These are phyloP conservation scores for Erebia aethiops DNA, from an alignment of 2,888 invertebrate species.

Conservation along the genomic window DNA sequence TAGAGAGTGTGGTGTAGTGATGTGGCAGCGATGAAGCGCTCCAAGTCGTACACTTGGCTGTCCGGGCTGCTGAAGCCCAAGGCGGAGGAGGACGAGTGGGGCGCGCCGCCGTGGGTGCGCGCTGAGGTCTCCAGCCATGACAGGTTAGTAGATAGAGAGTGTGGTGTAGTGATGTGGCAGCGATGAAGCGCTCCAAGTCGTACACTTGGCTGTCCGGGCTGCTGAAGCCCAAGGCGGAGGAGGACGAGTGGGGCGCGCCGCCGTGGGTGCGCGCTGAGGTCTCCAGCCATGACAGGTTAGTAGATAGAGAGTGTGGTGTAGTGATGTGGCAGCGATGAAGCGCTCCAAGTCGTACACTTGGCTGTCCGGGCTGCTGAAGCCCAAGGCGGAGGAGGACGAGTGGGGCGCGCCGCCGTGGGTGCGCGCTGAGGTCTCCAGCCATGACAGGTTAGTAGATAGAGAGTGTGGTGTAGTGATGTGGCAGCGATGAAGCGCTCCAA, in stretches of 20 bases:
- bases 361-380: constrained; percentile 74
- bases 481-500: constrained; percentile 72
- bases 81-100: constrained; percentile 66
- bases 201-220: constrained; percentile 78
- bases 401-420: constrained; percentile 75
- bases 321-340: constrained; percentile 57
- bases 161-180: constrained; percentile 33
- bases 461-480: constrained; percentile 26
- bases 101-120: constrained; percentile 68
- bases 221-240: constrained; percentile 58
- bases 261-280: constrained; percentile 71
- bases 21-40: constrained; percentile 65
- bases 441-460: constrained; percentile 75
- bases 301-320: constrained; percentile 30
- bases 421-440: constrained; percentile 61
- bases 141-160: constrained; percentile 67
- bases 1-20: constrained; percentile 24
- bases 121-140: constrained; percentile 65
- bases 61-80: constrained; percentile 70
- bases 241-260: constrained; percentile 70
- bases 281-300: constrained; percentile 69
- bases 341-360: constrained; percentile 78
- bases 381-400: constrained; percentile 59
- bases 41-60: constrained; percentile 79
- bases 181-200: constrained; percentile 77